Percentiles rank a stretch among this genome's conserved stretches.
These are phyloP conservation scores for Nasonia vitripennis DNA, from an alignment of 1,140 invertebrate genomes.

Conservation along the genomic window DNA sequence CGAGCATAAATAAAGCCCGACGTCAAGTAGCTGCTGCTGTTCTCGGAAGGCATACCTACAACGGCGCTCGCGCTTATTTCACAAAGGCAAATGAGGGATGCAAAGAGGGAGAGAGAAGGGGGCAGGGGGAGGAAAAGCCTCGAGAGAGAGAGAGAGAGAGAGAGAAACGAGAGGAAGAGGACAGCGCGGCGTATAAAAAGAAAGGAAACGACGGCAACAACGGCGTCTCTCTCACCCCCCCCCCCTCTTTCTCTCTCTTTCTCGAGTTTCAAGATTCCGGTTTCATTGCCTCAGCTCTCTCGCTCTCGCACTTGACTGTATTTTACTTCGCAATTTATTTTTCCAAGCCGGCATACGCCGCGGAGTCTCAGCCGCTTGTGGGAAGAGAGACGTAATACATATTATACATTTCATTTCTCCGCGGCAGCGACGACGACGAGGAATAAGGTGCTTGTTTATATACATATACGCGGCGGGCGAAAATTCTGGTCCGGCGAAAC, in stretches of 20 bases:
- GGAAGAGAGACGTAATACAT: constrained; percentile 46
- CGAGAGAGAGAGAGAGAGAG: not conserved
- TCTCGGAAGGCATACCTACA: not conserved
- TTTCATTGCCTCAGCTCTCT: not conserved
- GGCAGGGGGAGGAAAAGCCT: not conserved
- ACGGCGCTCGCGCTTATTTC: constrained; percentile 4
- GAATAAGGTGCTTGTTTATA: constrained; percentile 20
- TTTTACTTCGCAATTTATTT: constrained; percentile 60
- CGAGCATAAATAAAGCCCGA: constrained; percentile 18
- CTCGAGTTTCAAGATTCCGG: constrained; percentile 32
- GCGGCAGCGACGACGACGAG: constrained; percentile 11
- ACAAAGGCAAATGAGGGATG: constrained; percentile 30
- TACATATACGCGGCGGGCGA: not conserved
- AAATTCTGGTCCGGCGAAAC: constrained; percentile 43
- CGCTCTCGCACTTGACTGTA: constrained; percentile 22
- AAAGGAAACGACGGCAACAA: constrained; percentile 1
- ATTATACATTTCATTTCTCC: constrained; percentile 54
- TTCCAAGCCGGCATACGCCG: not conserved
- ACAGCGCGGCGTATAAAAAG: not conserved
- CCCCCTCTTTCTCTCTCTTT: not conserved
- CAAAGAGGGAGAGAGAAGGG: not conserved
- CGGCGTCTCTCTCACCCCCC: not conserved
- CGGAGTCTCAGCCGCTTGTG: not conserved
- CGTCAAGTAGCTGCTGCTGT: not conserved
- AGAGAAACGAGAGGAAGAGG: not conserved